Conservation (phyloP, 2,888 invertebrate species). For the Tyria jacobaeae region DNA sequence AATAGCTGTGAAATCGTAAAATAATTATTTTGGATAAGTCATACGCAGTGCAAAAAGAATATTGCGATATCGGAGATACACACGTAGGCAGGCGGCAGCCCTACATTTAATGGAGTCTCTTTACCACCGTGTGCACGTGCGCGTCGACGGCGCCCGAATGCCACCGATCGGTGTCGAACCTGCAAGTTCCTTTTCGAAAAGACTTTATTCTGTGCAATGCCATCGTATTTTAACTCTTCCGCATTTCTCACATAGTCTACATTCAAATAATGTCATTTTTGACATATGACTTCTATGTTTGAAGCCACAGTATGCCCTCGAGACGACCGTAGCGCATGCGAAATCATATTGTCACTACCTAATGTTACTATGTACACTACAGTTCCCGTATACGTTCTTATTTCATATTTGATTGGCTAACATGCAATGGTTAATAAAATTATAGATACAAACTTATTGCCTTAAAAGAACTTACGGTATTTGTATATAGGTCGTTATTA, state of each 20-base stretch:
- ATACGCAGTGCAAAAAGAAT: conserved; percentile 43
- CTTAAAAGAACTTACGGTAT: conserved; percentile 62
- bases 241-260: accelerated
- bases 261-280: conserved; percentile 15
- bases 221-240: conserved; percentile 26
- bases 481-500: conserved; percentile 73
- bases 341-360: conserved; percentile 58
- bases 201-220: conserved; percentile 13
- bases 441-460: conserved; percentile 39
- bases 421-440: conserved; percentile 55
- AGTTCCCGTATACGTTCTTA: conserved; percentile 33
- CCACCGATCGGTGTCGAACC: conserved; percentile 69
- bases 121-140: conserved; percentile 77
- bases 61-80: conserved; percentile 52
- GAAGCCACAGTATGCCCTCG: conserved; percentile 67
- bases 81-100: conserved; percentile 44
- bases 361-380: conserved; percentile 57
- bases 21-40: conserved; percentile 46
- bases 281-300: conserved; percentile 43
- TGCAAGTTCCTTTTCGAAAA: conserved; percentile 50
- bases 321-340: conserved; percentile 81
- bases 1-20: conserved; percentile 50
- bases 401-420: conserved; percentile 17
- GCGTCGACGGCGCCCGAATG: conserved; percentile 78
- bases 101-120: conserved; percentile 62